Evolutionary conservation across 2,888 invertebrate genomes (phyloP).

Genomic region (Drosophila mulleri): DNA sequence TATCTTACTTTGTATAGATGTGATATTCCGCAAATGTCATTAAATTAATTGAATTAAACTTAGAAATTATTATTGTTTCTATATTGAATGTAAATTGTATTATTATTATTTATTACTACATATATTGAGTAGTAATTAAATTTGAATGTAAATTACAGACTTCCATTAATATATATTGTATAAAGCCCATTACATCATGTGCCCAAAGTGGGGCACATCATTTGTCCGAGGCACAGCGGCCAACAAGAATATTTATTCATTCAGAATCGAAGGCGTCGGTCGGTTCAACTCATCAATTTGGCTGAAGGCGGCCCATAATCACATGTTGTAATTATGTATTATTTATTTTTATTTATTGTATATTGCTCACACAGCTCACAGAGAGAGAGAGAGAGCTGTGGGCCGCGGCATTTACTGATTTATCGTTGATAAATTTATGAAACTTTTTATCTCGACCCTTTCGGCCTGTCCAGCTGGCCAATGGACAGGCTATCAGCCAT

Average conservation of each 20-base stretch:
- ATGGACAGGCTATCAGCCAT: conserved; percentile 11
- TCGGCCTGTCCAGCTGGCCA: conserved; percentile 20
- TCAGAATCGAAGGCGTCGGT: conserved; percentile 53
- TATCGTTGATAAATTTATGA: conserved; percentile 78
- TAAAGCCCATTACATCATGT: conserved; percentile 24
- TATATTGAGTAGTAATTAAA: background rate
- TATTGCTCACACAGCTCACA: conserved; percentile 53
- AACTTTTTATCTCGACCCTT: conserved; percentile 57
- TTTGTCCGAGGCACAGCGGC: conserved; percentile 62
- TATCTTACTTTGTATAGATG: too few species aligned
- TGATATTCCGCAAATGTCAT: too few species aligned
- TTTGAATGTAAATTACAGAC: conserved; percentile 43
- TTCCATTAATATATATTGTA: conserved; percentile 66
- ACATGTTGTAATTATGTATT: conserved; percentile 78
- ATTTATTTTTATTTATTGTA: conserved; percentile 79
- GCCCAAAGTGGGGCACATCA: conserved; percentile 52
- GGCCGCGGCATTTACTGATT: conserved; percentile 61
- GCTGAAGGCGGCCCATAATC: conserved; percentile 35
- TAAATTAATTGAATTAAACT: too few species aligned
- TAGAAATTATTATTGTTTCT: too few species aligned
- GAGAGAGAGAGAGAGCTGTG: conserved; percentile 11
- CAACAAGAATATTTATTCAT: conserved; percentile 27
- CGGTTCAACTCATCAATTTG: conserved; percentile 46
- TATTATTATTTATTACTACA: too few species aligned
- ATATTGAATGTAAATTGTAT: background rate